Base-by-base conservation (phyloP, 2,113 vertebrate genomes). In the Polyodon spathula region DNA sequence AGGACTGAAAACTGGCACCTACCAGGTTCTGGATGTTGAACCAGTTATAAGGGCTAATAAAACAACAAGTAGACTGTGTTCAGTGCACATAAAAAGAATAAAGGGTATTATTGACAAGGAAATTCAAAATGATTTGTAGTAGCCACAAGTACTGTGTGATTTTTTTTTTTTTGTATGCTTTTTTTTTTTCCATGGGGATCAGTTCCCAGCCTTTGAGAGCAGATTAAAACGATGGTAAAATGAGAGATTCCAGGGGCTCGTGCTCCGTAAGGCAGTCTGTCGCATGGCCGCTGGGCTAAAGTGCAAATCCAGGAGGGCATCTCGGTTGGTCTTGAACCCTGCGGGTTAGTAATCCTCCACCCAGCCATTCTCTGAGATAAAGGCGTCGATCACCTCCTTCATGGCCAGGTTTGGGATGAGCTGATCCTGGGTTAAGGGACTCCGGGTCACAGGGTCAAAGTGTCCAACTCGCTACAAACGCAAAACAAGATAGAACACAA, bases 361-460 rank as follows among this genome's bases (percentile, higher is more conserved):
- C 96, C 94, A 97, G 69, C 94, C 94, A 1, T 97, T 99, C 86
- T 98, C 95, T 2, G 90, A 92, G 84, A 97, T 92, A 82, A 98
- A 99, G 0, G 94, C 93, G 0, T 97, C 94, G 6, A 97, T 98
- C 78, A 97, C 96, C 74, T 98, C 95, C 78, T 99, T 99, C 95
- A 99, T 98, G 70, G 96, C 96, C 58, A 98, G 83, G 79, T 98
- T 98, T 6, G 96, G 96, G 75, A 98, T 98, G 76, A 99, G 84
- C 86, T 98, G 96, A 73, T 99, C 95, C 81, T 99, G 96, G 72
- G 94, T 98, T 80, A 99, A 77, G 15, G 95, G 91, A 73, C 94
- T 98, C 74, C 94, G 85, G 38, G 94, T 97, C 68, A 97, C 95
- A 0, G 94, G 96, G 74, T 99, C 96, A 2, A 98, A 99, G 70